phyloP scores from a whole-genome alignment of 2,113 vertebrate genomes.

The Callipepla squamata region DNA sequence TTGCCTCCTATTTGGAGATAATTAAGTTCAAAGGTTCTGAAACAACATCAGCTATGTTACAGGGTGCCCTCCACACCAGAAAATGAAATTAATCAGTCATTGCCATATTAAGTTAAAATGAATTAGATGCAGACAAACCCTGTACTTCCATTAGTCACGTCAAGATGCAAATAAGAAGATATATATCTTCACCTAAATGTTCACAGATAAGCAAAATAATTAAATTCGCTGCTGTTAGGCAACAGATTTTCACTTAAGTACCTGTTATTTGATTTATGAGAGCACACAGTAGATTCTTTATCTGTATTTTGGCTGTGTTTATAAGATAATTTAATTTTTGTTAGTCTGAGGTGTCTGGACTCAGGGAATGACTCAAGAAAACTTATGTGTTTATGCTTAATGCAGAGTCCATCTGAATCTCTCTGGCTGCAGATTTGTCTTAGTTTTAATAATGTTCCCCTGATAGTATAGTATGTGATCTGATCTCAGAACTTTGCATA shows the following conservation, averaged over 20 bases:
- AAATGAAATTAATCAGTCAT: constrained; percentile 54
- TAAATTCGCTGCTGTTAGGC: constrained; percentile 27
- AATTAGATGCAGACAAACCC: constrained; percentile 28
- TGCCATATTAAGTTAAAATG: background rate
- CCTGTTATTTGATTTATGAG: background rate
- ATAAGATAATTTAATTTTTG: constrained; percentile 15
- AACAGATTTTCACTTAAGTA: constrained; percentile 12
- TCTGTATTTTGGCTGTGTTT: background rate
- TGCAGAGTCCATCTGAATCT: background rate
- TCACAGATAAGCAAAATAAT: constrained; percentile 50
- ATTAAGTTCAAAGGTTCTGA: constrained; percentile 53
- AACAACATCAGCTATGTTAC: constrained; percentile 13
- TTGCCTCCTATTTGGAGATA: background rate
- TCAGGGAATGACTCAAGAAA: constrained; percentile 5
- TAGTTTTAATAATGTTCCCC: background rate
- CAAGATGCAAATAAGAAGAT: constrained; percentile 35
- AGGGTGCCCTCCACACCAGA: constrained; percentile 19
- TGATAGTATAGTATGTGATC: background rate
- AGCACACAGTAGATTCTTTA: background rate
- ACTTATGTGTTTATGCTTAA: constrained; percentile 20
- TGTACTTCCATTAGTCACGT: constrained; percentile 48
- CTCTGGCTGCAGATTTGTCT: background rate
- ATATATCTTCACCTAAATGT: constrained; percentile 10
- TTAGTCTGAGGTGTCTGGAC: background rate
- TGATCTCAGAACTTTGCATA: background rate